phyloP scores from a whole-genome alignment of 1,140 invertebrate genomes.

The Nomia melanderi region DNA sequence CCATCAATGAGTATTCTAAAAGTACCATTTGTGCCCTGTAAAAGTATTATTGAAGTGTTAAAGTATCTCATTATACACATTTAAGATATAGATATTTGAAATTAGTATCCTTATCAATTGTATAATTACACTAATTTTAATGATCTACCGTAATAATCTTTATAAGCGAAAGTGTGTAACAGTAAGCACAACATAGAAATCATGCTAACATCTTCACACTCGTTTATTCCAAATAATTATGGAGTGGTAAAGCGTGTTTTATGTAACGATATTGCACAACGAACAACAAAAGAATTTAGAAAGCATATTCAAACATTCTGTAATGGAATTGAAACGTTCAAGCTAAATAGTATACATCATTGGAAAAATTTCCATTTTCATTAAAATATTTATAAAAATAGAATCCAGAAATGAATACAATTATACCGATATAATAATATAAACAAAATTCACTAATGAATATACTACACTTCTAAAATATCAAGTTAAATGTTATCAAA shows the following conservation, averaged over 20 bases:
- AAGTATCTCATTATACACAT: neutral
- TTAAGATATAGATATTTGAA: too few species aligned
- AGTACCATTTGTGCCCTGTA: conserved; percentile 94
- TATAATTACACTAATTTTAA: neutral
- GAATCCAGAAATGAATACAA: too few species aligned
- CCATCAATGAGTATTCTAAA: conserved; percentile 92
- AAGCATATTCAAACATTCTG: neutral
- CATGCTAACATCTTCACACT: neutral
- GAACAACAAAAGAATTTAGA: neutral
- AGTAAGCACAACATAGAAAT: neutral
- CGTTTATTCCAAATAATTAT: neutral
- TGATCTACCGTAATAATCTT: neutral
- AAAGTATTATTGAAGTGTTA: conserved; percentile 52
- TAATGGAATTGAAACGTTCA: neutral
- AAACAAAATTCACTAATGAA: too few species aligned
- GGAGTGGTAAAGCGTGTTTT: neutral
- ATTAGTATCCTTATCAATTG: too few species aligned
- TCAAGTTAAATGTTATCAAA: too few species aligned
- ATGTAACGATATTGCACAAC: neutral
- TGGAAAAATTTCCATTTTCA: too few species aligned
- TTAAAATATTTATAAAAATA: too few species aligned
- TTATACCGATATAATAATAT: too few species aligned
- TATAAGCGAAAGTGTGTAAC: neutral
- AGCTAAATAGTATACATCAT: neutral
- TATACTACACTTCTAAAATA: too few species aligned